Evolutionary conservation across 2,797 vertebrate species (phyloP).

Genomic region (Gallinago solitaria): DNA sequence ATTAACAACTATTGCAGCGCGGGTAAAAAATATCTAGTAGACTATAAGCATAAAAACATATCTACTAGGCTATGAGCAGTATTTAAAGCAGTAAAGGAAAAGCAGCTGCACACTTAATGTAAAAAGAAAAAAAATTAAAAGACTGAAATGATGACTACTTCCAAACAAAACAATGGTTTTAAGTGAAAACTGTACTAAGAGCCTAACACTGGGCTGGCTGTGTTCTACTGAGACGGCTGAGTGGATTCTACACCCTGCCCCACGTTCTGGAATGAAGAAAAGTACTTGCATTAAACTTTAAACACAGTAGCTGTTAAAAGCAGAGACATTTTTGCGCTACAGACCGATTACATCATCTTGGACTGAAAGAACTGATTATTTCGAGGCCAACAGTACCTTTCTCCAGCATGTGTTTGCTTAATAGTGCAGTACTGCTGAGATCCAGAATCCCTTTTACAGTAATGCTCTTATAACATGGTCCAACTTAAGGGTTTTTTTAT

Average conservation of each 20-base stretch:
- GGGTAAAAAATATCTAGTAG: background rate
- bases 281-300: background rate
- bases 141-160: background rate
- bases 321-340: background rate
- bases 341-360: background rate
- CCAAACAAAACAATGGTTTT: background rate
- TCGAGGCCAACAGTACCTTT: background rate
- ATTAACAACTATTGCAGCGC: background rate
- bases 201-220: background rate
- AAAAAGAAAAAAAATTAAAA: background rate
- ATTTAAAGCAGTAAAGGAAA: background rate
- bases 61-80: background rate
- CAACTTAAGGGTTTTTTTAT: background rate
- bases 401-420: background rate
- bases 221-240: background rate
- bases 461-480: background rate
- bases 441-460: background rate
- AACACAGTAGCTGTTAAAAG: background rate
- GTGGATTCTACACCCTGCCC: background rate
- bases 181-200: background rate
- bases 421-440: background rate
- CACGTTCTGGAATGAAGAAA: background rate
- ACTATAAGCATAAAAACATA: background rate
- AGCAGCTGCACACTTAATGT: background rate
- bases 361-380: slow-evolving; percentile 1